Base-by-base conservation (phyloP, 2,888 invertebrate genomes). In the Chloroclystis v-ata region DNA sequence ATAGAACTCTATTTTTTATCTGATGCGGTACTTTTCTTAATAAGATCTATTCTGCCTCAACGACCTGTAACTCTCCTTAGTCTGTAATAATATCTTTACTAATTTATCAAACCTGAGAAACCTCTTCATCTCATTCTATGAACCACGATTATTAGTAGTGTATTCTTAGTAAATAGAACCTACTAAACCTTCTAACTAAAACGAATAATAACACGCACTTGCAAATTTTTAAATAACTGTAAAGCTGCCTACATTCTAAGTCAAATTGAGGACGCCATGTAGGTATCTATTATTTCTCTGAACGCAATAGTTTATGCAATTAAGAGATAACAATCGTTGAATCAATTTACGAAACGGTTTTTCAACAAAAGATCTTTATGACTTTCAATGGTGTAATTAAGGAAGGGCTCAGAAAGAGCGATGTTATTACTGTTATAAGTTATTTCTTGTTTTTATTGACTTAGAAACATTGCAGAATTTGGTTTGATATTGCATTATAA, bases 251-350 rank as follows among this genome's bases (percentile, higher is more conserved):
- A 30, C 25, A 16, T 28, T 47, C 32, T 37, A 14, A 14, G 16
- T n/a, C 28, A 37, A 47, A 47, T 37, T 1, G 32, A 47, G 37
- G 28, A 14, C 42, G 33, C 10, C 26, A 11, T 30, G 37, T n/a
- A n/a, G n/a, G 4, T 35, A 28, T 39, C 20, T 20, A 39, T 39
- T 10, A 37, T 43, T 42, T 29, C n/a, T 26, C 14, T 24, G 2
- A 37, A 35, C 39, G 43, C 43, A 46, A 50, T 43, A 42, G 44
- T 47, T 44, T 44, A 30, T 16, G 47, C 38, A 47, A 48, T 45
- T 49, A 32, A 35, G n/a, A 35, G 38, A 47, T 52, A 39, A 44
- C 33, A 41, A 48, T 46, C 45, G 26, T 28, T 37, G 41, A 33
- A 38, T 37, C 30, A 35, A 49, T 41, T 53, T 45, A 49, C 38